Evolutionary conservation across 2,113 vertebrate genomes (phyloP).

Genomic region (Suncus etruscus): DNA sequence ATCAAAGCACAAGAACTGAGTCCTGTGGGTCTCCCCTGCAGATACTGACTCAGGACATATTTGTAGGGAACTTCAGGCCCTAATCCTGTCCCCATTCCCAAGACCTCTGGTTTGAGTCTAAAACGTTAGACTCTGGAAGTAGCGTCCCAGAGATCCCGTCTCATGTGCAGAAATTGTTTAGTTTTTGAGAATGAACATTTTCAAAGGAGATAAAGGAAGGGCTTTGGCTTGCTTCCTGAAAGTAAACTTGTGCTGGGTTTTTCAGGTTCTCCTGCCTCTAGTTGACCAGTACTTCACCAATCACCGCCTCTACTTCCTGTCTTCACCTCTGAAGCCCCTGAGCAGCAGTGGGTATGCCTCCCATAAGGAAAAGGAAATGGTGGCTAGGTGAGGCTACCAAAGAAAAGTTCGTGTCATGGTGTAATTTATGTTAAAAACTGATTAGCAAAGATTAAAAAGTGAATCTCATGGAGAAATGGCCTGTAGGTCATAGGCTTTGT

Average conservation of each 20-base stretch:
- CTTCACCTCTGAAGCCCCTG: constrained; percentile 95
- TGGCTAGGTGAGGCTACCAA: constrained; percentile 92
- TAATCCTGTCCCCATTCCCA: neutral
- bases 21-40: neutral
- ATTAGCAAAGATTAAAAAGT: neutral
- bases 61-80: neutral
- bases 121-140: neutral
- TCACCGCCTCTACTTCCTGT: constrained; percentile 97
- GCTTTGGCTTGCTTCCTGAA: constrained; percentile 6
- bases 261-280: constrained; percentile 96
- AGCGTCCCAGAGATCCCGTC: constrained; percentile 7
- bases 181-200: neutral
- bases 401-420: neutral
- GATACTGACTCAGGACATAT: neutral
- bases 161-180: neutral
- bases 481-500: neutral
- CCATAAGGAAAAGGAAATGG: constrained; percentile 99
- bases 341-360: constrained; percentile 98
- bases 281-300: constrained; percentile 99
- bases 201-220: neutral
- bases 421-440: neutral
- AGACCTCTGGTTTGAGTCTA: neutral
- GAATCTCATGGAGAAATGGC: constrained; percentile 33
- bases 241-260: constrained; percentile 69
- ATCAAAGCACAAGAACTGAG: neutral